Evolutionary conservation across 2,888 invertebrate species (phyloP).

Genomic region (Epinotia bilunana): DNA sequence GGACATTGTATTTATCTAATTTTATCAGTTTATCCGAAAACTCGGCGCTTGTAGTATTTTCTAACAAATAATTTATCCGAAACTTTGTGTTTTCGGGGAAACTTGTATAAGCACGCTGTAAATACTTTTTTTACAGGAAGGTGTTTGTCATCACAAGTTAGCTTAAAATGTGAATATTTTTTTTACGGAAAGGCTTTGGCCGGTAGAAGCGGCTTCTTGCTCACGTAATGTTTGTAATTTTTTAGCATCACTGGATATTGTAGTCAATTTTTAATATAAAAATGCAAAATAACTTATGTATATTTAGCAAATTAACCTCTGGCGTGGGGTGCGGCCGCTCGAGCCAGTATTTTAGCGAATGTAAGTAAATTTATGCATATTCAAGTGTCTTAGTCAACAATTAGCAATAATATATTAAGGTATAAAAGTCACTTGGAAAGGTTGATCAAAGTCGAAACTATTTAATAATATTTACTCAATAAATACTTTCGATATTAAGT

Average conservation of each 20-base stretch:
- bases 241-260: slow-evolving; percentile 42
- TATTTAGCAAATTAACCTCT: slow-evolving; percentile 46
- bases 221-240: slow-evolving; percentile 41
- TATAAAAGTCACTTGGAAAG: slow-evolving; percentile 11
- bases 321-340: slow-evolving; percentile 14
- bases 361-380: slow-evolving; percentile 15
- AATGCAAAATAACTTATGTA: slow-evolving; percentile 45
- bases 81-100: slow-evolving; percentile 6
- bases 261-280: slow-evolving; percentile 50
- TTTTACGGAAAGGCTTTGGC: slow-evolving; percentile 41
- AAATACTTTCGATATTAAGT: background rate
- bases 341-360: slow-evolving; percentile 28
- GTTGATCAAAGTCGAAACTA: background rate
- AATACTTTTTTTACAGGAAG: slow-evolving; percentile 35
- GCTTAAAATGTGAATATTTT: slow-evolving; percentile 39
- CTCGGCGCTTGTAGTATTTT: slow-evolving; percentile 22
- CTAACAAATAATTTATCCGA: slow-evolving; percentile 23
- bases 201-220: slow-evolving; percentile 31
- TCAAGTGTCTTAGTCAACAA: slow-evolving; percentile 35
- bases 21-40: slow-evolving; percentile 4
- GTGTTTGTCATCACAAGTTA: slow-evolving; percentile 44
- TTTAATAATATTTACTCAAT: background rate
- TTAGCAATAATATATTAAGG: slow-evolving; percentile 36
- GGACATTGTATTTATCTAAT: slow-evolving; percentile 23
- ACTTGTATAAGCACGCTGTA: slow-evolving; percentile 25